Conservation (phyloP, 2,888 invertebrate genomes). For the Pherbina coryleti region DNA sequence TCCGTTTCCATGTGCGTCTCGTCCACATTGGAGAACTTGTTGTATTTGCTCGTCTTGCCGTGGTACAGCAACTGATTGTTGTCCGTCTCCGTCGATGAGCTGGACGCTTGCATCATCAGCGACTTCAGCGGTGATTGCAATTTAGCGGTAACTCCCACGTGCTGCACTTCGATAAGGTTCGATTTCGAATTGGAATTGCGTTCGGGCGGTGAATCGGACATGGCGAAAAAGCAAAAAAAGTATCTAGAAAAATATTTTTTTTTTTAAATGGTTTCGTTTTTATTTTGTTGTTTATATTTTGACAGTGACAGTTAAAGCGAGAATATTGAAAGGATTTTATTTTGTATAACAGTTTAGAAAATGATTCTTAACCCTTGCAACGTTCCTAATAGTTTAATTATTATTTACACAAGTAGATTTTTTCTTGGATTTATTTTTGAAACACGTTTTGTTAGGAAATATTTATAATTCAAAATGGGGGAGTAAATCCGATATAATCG, state of each 20-base stretch:
- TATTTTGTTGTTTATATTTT: neutral
- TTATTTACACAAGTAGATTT: too few relatives aligned
- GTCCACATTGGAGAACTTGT: constrained; percentile 51
- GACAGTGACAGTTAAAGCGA: neutral
- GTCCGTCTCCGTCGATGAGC: constrained; percentile 63
- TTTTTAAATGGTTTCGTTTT: neutral
- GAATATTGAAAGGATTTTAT: too few relatives aligned
- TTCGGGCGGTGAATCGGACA: constrained; percentile 59
- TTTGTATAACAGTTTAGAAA: too few relatives aligned
- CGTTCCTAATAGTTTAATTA: too few relatives aligned
- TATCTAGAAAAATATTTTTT: constrained; percentile 11
- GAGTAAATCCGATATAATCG: too few relatives aligned
- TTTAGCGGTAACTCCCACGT: constrained; percentile 66
- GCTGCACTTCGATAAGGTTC: constrained; percentile 61
- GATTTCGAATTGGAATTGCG: constrained; percentile 57
- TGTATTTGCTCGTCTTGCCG: constrained; percentile 51
- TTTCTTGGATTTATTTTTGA: too few relatives aligned
- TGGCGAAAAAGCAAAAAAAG: constrained; percentile 30
- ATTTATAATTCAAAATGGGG: too few relatives aligned
- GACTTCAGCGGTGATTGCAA: constrained; percentile 61
- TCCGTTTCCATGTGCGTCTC: constrained; percentile 46
- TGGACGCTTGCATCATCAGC: constrained; percentile 56
- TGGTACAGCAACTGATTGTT: constrained; percentile 47
- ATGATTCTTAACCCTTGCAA: too few relatives aligned
- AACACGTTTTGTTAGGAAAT: too few relatives aligned